These are phyloP conservation scores for Nothobranchius furzeri DNA, from an alignment of 2,113 vertebrate genomes.

Conservation along the genomic window DNA sequence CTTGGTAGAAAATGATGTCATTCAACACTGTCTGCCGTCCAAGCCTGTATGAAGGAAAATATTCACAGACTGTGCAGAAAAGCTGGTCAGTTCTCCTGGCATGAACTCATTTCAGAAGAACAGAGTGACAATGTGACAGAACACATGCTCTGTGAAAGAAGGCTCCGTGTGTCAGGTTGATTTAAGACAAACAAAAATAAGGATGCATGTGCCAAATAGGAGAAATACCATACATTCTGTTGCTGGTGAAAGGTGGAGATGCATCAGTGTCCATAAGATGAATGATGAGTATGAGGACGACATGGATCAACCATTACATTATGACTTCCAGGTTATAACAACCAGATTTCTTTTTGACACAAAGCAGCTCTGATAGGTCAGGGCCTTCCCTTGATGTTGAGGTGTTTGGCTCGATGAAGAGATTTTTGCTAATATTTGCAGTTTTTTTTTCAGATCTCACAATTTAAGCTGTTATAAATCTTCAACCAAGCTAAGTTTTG, in stretches of 20 bases:
- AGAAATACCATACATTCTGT: background rate
- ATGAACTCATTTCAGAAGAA: background rate
- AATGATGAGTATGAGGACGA: background rate
- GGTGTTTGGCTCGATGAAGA: no score
- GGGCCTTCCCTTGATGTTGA: no score
- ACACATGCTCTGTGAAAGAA: background rate
- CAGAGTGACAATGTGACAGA: background rate
- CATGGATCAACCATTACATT: no score
- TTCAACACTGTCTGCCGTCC: background rate
- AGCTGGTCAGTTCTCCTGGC: background rate
- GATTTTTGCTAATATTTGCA: no score
- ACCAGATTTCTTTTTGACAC: no score
- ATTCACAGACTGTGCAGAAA: background rate
- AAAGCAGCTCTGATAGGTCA: no score
- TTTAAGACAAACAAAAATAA: background rate
- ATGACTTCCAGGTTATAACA: no score
- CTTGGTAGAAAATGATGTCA: background rate
- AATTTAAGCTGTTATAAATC: no score
- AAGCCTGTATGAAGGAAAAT: background rate
- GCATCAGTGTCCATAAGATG: background rate
- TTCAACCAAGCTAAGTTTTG: no score
- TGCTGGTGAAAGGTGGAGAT: background rate
- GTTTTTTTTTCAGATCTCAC: no score
- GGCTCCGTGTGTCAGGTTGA: background rate
- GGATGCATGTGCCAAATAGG: background rate